These are phyloP conservation scores for Leiothrix lutea DNA, from an alignment of 2,113 vertebrate genomes.

Conservation along the genomic window DNA sequence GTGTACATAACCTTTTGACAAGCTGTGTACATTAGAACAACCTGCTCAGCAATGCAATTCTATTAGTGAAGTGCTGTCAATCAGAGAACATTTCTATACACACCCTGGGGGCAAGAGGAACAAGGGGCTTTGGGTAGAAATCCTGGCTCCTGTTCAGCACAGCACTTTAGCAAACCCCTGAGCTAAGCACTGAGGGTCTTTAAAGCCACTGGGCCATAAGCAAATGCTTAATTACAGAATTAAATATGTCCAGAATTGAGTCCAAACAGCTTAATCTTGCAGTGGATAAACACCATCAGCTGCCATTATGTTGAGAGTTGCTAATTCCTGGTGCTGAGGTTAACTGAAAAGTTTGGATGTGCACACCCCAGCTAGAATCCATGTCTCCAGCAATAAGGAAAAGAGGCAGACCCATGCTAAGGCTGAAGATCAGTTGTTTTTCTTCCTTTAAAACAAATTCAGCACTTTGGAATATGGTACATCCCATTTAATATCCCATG, in stretches of 20 bases:
- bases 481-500: not conserved
- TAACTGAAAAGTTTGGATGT: not conserved
- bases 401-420: not conserved
- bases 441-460: not conserved
- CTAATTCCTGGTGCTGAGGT: not conserved
- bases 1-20: not conserved
- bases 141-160: conserved; percentile 1
- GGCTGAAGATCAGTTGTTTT: not conserved
- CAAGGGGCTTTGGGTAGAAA: not conserved
- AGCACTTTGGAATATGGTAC: not conserved
- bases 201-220: not conserved
- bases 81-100: not conserved
- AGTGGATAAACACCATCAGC: not conserved
- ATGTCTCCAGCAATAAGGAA: fast-evolving
- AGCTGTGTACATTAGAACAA: not conserved
- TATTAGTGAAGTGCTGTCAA: not conserved
- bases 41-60: conserved; percentile 1
- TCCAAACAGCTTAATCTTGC: not conserved
- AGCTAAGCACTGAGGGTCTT: conserved; percentile 17
- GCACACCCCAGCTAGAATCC: not conserved
- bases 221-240: conserved; percentile 16
- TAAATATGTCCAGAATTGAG: not conserved
- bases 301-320: not conserved
- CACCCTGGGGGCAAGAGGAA: not conserved
- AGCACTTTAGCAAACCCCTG: conserved; percentile 7